phyloP scores from a whole-genome alignment of 2,113 vertebrate genomes.

The Delphinapterus leucas region DNA sequence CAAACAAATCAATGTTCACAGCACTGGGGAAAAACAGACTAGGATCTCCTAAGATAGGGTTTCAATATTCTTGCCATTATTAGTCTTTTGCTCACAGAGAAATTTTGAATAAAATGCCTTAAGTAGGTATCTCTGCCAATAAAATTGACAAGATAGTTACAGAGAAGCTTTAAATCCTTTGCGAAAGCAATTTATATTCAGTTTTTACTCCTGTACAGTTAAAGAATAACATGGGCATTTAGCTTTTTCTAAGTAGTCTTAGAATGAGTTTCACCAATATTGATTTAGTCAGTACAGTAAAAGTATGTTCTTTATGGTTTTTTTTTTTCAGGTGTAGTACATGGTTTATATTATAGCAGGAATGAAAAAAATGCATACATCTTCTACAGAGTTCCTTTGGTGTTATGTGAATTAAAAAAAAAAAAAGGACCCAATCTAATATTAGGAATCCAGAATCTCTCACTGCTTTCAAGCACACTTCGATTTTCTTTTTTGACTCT shows the following conservation, averaged over 20 bases:
- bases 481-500: background rate
- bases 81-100: background rate
- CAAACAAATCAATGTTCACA: background rate
- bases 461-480: background rate
- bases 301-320: background rate
- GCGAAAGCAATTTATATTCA: slow-evolving; percentile 44
- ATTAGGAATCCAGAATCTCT: background rate
- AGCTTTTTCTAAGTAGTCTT: background rate
- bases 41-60: background rate
- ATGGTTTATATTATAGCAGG: background rate
- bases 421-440: background rate
- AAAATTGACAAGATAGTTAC: slow-evolving; percentile 66
- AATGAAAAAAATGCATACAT: background rate
- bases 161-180: slow-evolving; percentile 30
- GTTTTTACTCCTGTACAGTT: slow-evolving; percentile 31
- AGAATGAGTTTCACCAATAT: background rate
- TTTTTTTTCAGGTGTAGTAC: background rate
- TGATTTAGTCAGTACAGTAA: slow-evolving; percentile 57
- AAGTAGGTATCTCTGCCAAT: slow-evolving; percentile 33
- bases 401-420: fast-evolving
- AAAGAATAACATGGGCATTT: slow-evolving; percentile 37
- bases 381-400: background rate
- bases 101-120: slow-evolving; percentile 58
- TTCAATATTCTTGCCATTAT: background rate
- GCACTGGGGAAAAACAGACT: background rate